These are phyloP conservation scores for Pharmacophagus antenor DNA, from an alignment of 2,888 invertebrate genomes.

Conservation along the genomic window DNA sequence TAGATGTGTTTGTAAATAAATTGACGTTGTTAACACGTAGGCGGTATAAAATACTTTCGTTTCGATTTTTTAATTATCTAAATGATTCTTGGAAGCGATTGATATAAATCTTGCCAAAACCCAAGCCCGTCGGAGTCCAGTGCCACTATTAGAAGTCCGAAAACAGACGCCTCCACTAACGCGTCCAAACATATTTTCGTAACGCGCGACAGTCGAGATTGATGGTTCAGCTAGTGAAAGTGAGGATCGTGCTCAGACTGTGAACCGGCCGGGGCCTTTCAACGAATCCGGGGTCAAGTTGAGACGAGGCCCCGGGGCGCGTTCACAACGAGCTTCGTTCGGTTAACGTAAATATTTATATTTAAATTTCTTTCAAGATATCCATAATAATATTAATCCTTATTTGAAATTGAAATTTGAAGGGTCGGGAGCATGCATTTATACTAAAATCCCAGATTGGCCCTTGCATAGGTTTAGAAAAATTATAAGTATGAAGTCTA, in stretches of 20 bases:
- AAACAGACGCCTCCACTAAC: constrained; percentile 43
- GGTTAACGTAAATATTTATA: no score
- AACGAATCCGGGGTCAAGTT: constrained; percentile 46
- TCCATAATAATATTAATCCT: no score
- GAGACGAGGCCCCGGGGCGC: constrained; percentile 24
- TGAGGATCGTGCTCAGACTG: constrained; percentile 57
- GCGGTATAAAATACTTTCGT: background rate
- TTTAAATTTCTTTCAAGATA: no score
- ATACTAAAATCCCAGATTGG: no score
- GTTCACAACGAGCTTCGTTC: background rate
- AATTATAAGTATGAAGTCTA: no score
- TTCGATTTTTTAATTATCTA: background rate
- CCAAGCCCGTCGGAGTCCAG: constrained; percentile 23
- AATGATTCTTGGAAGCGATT: no score
- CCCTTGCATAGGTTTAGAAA: no score
- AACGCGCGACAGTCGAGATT: constrained; percentile 57
- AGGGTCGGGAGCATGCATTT: no score
- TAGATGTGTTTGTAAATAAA: no score
- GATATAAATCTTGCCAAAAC: background rate
- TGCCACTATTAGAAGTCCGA: constrained; percentile 37
- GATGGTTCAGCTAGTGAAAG: constrained; percentile 63
- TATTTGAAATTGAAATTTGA: no score
- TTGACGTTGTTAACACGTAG: background rate
- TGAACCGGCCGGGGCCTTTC: constrained; percentile 43
- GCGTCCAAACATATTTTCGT: constrained; percentile 48